Base-by-base conservation (phyloP, 2,888 invertebrate species). In the Leptura quadrifasciata region DNA sequence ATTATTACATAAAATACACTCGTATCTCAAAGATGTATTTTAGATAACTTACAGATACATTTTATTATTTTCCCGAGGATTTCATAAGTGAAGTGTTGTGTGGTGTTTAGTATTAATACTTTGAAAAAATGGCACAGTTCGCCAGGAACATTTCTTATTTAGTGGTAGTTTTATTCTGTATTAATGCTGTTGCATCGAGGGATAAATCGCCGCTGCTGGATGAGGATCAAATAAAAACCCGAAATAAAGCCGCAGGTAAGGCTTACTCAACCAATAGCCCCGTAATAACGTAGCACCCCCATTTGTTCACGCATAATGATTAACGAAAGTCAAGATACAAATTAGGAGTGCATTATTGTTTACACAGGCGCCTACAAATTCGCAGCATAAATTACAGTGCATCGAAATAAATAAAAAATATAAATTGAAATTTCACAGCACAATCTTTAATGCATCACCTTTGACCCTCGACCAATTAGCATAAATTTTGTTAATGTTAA, bases 201-300 rank as follows among this genome's bases (percentile, higher is more conserved):
- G 86, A 82, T 81, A 86, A 85, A 76, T 80, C 87, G 64, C 88
- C 88, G n/a, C 82, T 88, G 20, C 67, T 87, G 31, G 86, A 87
- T 72, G 88, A 88, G 31, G 87, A 87, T 52, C 83, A 81, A 57
- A 79, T 83, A 54, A 85, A 85, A 75, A 84, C 85, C 17, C 85
- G 86, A 80, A 87, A 87, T 77, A 88, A 87, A 80, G 85, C 87
- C 27, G 88, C 88, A 84, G 88, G 88, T 88, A 82, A 78, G 84
- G 3, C 17, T 15, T 17, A 47, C 15, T 1, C 15, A n/a, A 4
- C 31, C 18, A 5, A 55, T 18, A 4, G 20, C 3, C 18, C 39
- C 9, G 18, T 61, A 2, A 61, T 15, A 52, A 15, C 15, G 10
- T 21, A 1, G 12, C 20, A 57, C 15, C 1, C n/a, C 12, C 5